Evolutionary conservation across 2,888 invertebrate genomes (phyloP).

Genomic region (Ceraclea dissimilis): DNA sequence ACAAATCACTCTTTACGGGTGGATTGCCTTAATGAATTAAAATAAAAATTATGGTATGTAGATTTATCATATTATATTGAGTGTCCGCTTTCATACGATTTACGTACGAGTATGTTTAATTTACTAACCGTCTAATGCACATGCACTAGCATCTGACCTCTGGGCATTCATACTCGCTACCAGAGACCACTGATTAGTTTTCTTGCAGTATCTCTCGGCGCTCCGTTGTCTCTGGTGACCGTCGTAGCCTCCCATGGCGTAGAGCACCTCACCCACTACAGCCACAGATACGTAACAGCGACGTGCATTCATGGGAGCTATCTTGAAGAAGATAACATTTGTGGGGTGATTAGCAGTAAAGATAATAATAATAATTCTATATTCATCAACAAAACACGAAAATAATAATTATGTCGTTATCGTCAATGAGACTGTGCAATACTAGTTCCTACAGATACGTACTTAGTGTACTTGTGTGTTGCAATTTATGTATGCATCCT

Average conservation of each 20-base stretch:
- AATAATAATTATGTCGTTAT: too few species aligned
- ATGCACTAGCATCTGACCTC: constrained; percentile 85
- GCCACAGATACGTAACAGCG: constrained; percentile 84
- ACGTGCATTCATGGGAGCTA: constrained; percentile 83
- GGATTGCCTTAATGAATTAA: too few species aligned
- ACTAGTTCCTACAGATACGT: too few species aligned
- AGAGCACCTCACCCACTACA: constrained; percentile 67
- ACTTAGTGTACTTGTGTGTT: too few species aligned
- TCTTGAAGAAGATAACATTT: constrained; percentile 32
- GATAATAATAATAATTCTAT: too few species aligned
- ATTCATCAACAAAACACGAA: too few species aligned
- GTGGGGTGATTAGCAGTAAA: not conserved
- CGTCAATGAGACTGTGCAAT: too few species aligned
- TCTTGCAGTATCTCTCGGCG: constrained; percentile 77
- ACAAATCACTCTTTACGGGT: too few species aligned
- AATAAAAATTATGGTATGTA: too few species aligned
- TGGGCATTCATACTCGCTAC: constrained; percentile 84
- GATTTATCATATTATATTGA: too few species aligned
- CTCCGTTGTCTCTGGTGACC: constrained; percentile 80
- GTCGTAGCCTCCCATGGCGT: constrained; percentile 85
- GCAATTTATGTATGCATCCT: too few species aligned
- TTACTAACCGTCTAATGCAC: constrained; percentile 63
- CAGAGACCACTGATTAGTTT: constrained; percentile 81
- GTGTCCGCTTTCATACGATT: too few species aligned
- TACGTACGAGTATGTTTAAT: not conserved